Percentiles rank a stretch among this genome's conserved stretches.
These are phyloP conservation scores for Thinocorus orbignyianus DNA, from an alignment of 2,113 vertebrate genomes.

Conservation along the genomic window DNA sequence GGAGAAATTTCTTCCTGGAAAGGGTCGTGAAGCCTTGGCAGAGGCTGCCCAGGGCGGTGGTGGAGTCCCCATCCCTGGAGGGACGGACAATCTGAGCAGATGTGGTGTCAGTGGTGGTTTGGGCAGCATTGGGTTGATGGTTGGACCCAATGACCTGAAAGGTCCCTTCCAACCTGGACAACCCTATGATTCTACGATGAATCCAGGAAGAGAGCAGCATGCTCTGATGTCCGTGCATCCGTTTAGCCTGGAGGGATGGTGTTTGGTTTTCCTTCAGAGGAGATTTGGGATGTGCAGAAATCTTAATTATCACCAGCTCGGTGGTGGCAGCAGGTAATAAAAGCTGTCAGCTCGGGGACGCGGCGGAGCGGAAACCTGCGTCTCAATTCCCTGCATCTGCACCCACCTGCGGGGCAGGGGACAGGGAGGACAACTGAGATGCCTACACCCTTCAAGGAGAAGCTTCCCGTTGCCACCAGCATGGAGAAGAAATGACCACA, in stretches of 20 bases:
- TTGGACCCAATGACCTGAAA: too few species aligned
- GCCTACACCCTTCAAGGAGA: not conserved
- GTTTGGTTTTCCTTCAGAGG: not conserved
- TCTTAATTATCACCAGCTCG: not conserved
- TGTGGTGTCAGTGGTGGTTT: too few species aligned
- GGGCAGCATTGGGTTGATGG: too few species aligned
- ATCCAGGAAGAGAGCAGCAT: not conserved
- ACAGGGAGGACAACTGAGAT: not conserved
- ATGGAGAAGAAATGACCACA: accelerated
- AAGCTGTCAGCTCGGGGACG: not conserved
- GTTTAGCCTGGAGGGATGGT: not conserved
- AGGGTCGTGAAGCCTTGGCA: too few species aligned
- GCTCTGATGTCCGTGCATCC: accelerated
- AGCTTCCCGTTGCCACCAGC: not conserved
- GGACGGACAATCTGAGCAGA: too few species aligned
- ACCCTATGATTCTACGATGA: not conserved
- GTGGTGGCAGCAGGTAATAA: not conserved
- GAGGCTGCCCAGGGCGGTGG: too few species aligned
- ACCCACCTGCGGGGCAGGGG: not conserved
- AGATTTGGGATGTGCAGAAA: not conserved
- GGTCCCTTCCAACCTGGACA: too few species aligned
- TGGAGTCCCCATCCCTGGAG: too few species aligned
- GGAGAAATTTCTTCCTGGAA: too few species aligned
- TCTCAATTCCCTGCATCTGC: not conserved
- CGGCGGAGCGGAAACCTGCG: not conserved